These are phyloP conservation scores for Dryadula phaetusa DNA, from an alignment of 2,888 invertebrate species.

Conservation along the genomic window DNA sequence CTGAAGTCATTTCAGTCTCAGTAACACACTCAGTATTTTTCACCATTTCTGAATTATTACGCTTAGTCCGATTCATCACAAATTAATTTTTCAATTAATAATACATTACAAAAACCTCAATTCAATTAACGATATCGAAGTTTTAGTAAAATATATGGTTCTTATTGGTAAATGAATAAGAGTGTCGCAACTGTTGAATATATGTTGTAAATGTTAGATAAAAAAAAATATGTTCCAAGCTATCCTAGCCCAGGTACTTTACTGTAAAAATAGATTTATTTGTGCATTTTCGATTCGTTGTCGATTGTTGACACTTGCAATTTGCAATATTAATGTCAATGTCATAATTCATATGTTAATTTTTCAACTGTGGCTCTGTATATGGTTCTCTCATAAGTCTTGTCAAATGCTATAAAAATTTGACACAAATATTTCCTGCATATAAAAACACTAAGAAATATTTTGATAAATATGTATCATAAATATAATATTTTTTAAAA, in stretches of 20 bases:
- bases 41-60: slow-evolving; percentile 67
- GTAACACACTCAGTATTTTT: slow-evolving; percentile 56
- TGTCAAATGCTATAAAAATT: background rate
- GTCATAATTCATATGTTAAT: slow-evolving; percentile 8
- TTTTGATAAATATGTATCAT: background rate
- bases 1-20: slow-evolving; percentile 56
- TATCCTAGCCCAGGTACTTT: background rate
- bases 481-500: background rate
- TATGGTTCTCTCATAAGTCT: background rate
- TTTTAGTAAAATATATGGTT: background rate
- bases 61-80: slow-evolving; percentile 79
- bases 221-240: slow-evolving; percentile 1
- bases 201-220: background rate
- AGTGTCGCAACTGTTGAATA: background rate
- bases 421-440: background rate
- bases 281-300: slow-evolving; percentile 12
- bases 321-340: slow-evolving; percentile 7
- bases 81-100: slow-evolving; percentile 50
- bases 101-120: slow-evolving; percentile 41
- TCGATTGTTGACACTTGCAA: slow-evolving; percentile 13
- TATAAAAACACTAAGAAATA: background rate
- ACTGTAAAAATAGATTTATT: slow-evolving; percentile 35
- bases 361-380: background rate
- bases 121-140: slow-evolving; percentile 33
- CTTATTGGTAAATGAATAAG: background rate